These are phyloP conservation scores for Cheilosia scutellata DNA, from an alignment of 2,888 invertebrate genomes.

Conservation along the genomic window DNA sequence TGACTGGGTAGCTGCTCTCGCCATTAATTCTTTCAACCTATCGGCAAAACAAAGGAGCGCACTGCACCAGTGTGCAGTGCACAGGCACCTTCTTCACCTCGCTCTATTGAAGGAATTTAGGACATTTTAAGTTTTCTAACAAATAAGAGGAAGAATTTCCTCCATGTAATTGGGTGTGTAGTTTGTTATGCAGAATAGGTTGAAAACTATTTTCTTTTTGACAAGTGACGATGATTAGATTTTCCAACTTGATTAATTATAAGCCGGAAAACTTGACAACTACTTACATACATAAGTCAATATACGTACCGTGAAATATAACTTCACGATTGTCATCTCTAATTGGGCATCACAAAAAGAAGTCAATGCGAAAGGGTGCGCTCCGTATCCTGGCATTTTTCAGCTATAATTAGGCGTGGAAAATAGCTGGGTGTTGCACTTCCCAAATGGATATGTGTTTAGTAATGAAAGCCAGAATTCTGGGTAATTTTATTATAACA, in stretches of 20 bases:
- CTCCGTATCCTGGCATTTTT: slow-evolving; percentile 22
- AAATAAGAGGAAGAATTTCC: slow-evolving; percentile 1
- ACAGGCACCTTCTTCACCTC: not conserved
- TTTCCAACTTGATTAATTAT: slow-evolving; percentile 24
- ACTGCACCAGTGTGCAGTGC: slow-evolving; percentile 12
- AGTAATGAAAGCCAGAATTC: no score
- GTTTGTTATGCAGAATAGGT: slow-evolving; percentile 15
- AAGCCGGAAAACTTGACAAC: slow-evolving; percentile 24
- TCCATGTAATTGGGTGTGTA: slow-evolving; percentile 47
- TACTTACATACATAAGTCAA: not conserved
- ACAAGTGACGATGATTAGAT: slow-evolving; percentile 47
- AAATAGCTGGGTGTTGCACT: no score
- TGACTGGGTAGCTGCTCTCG: not conserved
- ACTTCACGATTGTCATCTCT: not conserved
- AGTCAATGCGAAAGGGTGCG: slow-evolving; percentile 6
- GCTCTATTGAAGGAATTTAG: slow-evolving; percentile 24
- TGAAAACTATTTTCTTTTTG: slow-evolving; percentile 14
- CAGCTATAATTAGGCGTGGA: slow-evolving; percentile 51
- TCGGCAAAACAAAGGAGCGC: slow-evolving; percentile 28
- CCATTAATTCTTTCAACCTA: slow-evolving; percentile 5
- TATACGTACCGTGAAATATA: slow-evolving; percentile 33
- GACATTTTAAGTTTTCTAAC: slow-evolving; percentile 28
- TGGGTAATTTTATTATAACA: no score
- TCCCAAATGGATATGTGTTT: no score
- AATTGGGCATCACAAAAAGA: slow-evolving; percentile 19